Evolutionary conservation across 2,888 invertebrate species (phyloP), one percentile per base, ranked within the genome.

Genomic region (Gerris lacustris): DNA sequence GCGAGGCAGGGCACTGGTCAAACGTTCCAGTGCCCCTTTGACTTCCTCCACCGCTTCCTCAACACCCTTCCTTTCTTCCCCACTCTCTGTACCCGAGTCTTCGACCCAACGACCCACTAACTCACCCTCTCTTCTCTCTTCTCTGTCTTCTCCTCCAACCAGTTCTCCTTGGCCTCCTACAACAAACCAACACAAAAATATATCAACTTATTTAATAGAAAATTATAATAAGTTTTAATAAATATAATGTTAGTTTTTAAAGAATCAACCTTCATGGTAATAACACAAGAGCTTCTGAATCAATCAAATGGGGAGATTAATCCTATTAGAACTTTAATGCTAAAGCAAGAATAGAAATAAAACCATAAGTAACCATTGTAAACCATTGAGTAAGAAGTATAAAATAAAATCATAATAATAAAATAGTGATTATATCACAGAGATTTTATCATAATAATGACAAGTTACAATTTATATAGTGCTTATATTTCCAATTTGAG

Each of bases 31-130:
- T 45, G 92, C 91, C 75, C 86, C 86, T 71, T 91, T 88, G 72
- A 92, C 89, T 79, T 94, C 93, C 44, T 86, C 85, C 66, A 90
- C 83, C 7, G 90, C 84, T 63, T 86, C 85, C 73, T 78, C 83
- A 74, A 85, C 80, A 67, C 83, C 79, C 6, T 86, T 83, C 75
- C 86, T 82, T 80, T 89, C 88, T 79, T 88, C 88, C 68, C 88
- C 88, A 73, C 87, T 87, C 79, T 88, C 88, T 44, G 86, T 86
- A 72, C 87, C 87, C 68, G 87, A 87, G 79, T 87, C 87, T 76
- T 85, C 85, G 72, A 85, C 78, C 71, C 75, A 72, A 69, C 72
- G 63, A 31, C 73, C 73, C 73, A 78, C 77, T 78, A 87, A 89
- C 89, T 90, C 90, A 89, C 90, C 89, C 83, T 88, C 64, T 9